Conservation (phyloP, 2,888 invertebrate genomes). For the Biston betularia region DNA sequence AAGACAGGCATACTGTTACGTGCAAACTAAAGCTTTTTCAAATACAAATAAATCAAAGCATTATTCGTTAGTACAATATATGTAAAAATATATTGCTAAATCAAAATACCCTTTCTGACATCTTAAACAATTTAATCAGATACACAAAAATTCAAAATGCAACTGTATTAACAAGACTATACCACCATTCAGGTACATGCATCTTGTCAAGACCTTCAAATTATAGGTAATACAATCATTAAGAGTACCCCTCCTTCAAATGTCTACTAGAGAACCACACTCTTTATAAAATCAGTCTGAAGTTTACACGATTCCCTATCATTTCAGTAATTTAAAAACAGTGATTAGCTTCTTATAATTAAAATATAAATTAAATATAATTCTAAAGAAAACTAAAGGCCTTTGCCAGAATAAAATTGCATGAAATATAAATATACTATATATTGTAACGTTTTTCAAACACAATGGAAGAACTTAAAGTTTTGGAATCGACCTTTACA, state of each 20-base stretch:
- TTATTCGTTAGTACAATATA: background rate
- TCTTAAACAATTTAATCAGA: background rate
- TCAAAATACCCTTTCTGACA: background rate
- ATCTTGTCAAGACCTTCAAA: background rate
- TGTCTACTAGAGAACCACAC: slow-evolving; percentile 9
- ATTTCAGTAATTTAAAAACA: slow-evolving; percentile 30
- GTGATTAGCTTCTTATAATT: slow-evolving; percentile 32
- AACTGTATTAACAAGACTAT: background rate
- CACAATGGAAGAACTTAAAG: slow-evolving; percentile 54
- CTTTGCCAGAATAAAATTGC: slow-evolving; percentile 41
- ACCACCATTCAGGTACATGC: background rate
- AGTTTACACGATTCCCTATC: slow-evolving; percentile 21
- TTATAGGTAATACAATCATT: background rate
- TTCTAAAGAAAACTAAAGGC: slow-evolving; percentile 40
- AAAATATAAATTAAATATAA: slow-evolving; percentile 40
- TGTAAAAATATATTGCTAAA: background rate
- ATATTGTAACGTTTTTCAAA: slow-evolving; percentile 37
- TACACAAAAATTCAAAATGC: background rate
- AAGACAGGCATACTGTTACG: slow-evolving; percentile 15
- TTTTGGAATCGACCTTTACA: slow-evolving; percentile 26
- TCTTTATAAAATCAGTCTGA: slow-evolving; percentile 27
- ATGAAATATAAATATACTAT: slow-evolving; percentile 27
- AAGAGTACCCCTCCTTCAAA: slow-evolving; percentile 11
- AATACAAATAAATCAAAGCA: background rate
- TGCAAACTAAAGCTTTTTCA: background rate